A percentile compares a stretch with the other conserved stretches of the same genome.
phyloP scores from a whole-genome alignment of 1,140 invertebrate genomes.

The Dreissena polymorpha region DNA sequence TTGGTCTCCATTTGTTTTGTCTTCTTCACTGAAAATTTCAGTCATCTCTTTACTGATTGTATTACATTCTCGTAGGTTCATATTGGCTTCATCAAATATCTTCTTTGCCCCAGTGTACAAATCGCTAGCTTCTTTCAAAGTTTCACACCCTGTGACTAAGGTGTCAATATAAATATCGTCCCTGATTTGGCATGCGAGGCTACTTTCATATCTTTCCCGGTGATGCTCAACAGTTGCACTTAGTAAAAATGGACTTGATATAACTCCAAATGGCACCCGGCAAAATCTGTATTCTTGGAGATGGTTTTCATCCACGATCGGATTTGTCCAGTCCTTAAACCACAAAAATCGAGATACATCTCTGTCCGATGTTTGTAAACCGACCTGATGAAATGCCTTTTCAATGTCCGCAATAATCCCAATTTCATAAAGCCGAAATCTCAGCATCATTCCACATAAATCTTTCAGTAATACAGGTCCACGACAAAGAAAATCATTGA shows the following conservation, averaged over 20 bases:
- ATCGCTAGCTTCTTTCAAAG: constrained; percentile 13
- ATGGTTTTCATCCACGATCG: neutral
- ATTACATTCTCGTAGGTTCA: constrained; percentile 25
- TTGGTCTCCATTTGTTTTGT: constrained; percentile 1
- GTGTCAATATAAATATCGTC: constrained; percentile 22
- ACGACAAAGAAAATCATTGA: constrained; percentile 7
- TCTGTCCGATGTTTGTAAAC: constrained; percentile 7
- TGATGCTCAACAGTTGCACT: constrained; percentile 34
- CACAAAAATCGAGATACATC: constrained; percentile 23
- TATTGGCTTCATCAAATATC: constrained; percentile 19
- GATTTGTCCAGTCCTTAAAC: neutral
- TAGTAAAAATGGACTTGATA: constrained; percentile 32
- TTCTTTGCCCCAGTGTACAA: neutral
- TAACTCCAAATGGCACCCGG: constrained; percentile 34
- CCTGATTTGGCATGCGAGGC: constrained; percentile 3
- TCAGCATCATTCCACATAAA: constrained; percentile 19
- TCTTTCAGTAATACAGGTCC: constrained; percentile 15
- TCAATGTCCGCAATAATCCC: too few species aligned
- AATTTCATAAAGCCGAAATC: neutral
- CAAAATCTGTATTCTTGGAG: constrained; percentile 44
- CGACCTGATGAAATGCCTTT: constrained; percentile 22
- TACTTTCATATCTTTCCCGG: neutral
- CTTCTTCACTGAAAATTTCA: neutral
- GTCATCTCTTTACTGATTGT: neutral
- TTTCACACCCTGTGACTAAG: constrained; percentile 7